Percentiles rank a stretch among this genome's conserved stretches.
Evolutionary conservation across 2,888 invertebrate genomes (phyloP).

Genomic region (Aquatica leii): DNA sequence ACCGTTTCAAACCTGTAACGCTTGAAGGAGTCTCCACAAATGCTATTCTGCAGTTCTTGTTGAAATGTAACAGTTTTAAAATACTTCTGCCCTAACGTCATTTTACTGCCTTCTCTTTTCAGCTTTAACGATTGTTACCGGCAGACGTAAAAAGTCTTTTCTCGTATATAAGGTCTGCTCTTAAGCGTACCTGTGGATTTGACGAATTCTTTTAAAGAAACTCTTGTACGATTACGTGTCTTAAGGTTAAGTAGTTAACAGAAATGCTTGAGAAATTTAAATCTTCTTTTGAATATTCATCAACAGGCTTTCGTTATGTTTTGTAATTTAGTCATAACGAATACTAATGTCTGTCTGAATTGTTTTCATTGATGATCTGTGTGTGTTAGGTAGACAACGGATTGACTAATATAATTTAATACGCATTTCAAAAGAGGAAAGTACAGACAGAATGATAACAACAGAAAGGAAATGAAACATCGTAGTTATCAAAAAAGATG

Average conservation of each 20-base stretch:
- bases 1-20: slow-evolving; percentile 42
- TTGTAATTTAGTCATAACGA: too few relatives aligned
- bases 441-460: too few relatives aligned
- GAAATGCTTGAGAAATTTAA: slow-evolving; percentile 2
- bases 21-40: slow-evolving; percentile 39
- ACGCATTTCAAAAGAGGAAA: too few relatives aligned
- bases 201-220: slow-evolving; percentile 21
- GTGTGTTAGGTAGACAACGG: too few relatives aligned
- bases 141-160: slow-evolving; percentile 4
- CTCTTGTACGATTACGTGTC: slow-evolving; percentile 27
- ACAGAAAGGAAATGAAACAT: too few relatives aligned
- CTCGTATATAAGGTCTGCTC: slow-evolving; percentile 14
- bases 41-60: slow-evolving; percentile 20
- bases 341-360: too few relatives aligned
- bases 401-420: too few relatives aligned
- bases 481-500: too few relatives aligned
- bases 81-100: slow-evolving; percentile 23
- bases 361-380: too few relatives aligned
- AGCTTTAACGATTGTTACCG: background rate
- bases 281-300: background rate
- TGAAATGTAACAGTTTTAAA: slow-evolving; percentile 17
- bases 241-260: background rate
- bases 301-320: too few relatives aligned
- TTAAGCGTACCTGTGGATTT: slow-evolving; percentile 24
- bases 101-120: slow-evolving; percentile 2